Conservation (phyloP, 2,797 vertebrate species). For the Percopsis omiscomaycus region DNA sequence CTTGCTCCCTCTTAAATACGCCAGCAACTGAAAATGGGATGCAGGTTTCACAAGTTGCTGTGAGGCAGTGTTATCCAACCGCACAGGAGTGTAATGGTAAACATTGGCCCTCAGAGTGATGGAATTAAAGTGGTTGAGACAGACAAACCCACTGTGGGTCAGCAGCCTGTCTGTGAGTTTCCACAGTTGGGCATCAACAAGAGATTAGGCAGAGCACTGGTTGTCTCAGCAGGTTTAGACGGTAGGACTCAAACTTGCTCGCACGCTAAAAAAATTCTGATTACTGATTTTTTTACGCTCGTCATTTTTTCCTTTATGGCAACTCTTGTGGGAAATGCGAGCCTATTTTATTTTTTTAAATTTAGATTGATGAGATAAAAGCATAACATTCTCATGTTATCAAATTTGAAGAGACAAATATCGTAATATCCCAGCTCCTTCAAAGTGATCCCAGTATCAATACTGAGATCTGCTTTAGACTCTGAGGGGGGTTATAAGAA, state of each 20-base stretch:
- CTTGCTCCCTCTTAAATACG: constrained; percentile 25
- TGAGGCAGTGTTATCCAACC: constrained; percentile 37
- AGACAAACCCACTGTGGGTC: constrained; percentile 32
- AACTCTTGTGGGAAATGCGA: too few relatives aligned
- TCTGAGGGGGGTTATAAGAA: constrained; percentile 14
- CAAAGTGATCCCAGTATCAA: not conserved
- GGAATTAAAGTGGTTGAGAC: constrained; percentile 35
- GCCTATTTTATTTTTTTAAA: too few relatives aligned
- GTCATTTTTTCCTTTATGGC: too few relatives aligned
- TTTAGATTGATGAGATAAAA: too few relatives aligned
- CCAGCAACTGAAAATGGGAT: constrained; percentile 17
- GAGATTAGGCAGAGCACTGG: constrained; percentile 34
- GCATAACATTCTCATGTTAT: too few relatives aligned
- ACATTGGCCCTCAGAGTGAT: constrained; percentile 38
- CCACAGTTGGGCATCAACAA: constrained; percentile 30
- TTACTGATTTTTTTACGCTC: too few relatives aligned
- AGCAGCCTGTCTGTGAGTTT: constrained; percentile 28
- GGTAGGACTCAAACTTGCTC: too few relatives aligned
- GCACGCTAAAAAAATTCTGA: too few relatives aligned
- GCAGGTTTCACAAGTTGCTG: constrained; percentile 32
- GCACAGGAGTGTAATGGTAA: constrained; percentile 29
- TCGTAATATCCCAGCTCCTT: not conserved
- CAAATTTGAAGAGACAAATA: not conserved
- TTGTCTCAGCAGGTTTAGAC: not conserved
- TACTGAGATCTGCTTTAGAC: not conserved